Evolutionary conservation across 1,140 invertebrate genomes (phyloP).

Genomic region (Eupristina koningsbergeri): DNA sequence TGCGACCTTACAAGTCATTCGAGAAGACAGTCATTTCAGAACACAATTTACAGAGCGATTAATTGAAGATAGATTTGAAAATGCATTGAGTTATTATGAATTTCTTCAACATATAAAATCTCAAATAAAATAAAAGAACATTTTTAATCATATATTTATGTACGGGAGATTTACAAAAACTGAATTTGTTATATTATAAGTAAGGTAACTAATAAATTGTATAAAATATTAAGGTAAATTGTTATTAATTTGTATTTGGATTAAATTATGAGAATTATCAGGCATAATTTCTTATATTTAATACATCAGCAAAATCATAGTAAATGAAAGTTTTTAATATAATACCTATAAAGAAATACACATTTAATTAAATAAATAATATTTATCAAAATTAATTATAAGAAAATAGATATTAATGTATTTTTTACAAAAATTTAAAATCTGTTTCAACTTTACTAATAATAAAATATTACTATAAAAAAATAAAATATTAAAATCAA

Average conservation of each 20-base stretch:
- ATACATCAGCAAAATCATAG: too few relatives aligned
- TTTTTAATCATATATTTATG: slow-evolving; percentile 50
- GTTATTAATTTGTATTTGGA: slow-evolving; percentile 42
- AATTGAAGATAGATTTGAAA: slow-evolving; percentile 95
- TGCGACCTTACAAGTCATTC: slow-evolving; percentile 86
- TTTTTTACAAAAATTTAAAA: too few relatives aligned
- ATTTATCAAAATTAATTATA: too few relatives aligned
- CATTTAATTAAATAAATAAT: too few relatives aligned
- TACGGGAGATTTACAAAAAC: slow-evolving; percentile 43
- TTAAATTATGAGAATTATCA: slow-evolving; percentile 42
- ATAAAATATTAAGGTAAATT: slow-evolving; percentile 44
- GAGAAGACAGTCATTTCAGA: slow-evolving; percentile 91
- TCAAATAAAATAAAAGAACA: slow-evolving; percentile 83
- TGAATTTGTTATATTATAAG: slow-evolving; percentile 49
- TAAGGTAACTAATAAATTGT: slow-evolving; percentile 44
- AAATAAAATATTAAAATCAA: too few relatives aligned
- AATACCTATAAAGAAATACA: too few relatives aligned
- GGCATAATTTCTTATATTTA: slow-evolving; percentile 41
- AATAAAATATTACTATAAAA: too few relatives aligned
- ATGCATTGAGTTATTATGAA: slow-evolving; percentile 96
- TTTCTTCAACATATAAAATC: slow-evolving; percentile 96
- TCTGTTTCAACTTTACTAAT: too few relatives aligned
- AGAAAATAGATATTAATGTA: too few relatives aligned
- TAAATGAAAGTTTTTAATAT: too few relatives aligned
- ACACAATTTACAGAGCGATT: slow-evolving; percentile 89